phyloP scores from a whole-genome alignment of 2,888 invertebrate species.

The Lomographa bimaculata region DNA sequence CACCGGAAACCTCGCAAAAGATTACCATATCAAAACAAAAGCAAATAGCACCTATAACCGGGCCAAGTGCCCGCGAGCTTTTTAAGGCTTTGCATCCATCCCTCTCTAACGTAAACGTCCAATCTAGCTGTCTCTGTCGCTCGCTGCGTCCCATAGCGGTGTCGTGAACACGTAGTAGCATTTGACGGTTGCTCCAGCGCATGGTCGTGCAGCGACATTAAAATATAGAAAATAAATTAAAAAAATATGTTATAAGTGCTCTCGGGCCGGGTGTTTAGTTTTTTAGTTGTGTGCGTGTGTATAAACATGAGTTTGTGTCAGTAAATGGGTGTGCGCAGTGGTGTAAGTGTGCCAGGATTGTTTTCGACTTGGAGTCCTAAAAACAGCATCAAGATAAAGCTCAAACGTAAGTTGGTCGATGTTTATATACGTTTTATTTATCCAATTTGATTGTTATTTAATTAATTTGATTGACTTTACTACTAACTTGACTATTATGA shows the following conservation, averaged over 20 bases:
- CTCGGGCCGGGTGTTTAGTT: slow-evolving; percentile 27
- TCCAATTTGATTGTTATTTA: too few relatives aligned
- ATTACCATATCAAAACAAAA: slow-evolving; percentile 48
- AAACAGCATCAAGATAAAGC: slow-evolving; percentile 79
- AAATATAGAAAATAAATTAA: slow-evolving; percentile 29
- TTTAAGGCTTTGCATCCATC: slow-evolving; percentile 50
- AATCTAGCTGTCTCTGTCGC: slow-evolving; percentile 40
- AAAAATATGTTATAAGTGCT: too few relatives aligned
- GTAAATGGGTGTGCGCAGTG: slow-evolving; percentile 77
- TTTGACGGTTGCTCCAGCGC: slow-evolving; percentile 74
- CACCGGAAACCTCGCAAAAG: slow-evolving; percentile 40
- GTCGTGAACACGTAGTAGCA: slow-evolving; percentile 50
- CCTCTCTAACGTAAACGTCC: slow-evolving; percentile 31
- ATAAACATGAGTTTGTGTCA: slow-evolving; percentile 62
- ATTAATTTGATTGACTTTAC: too few relatives aligned
- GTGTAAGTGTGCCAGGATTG: slow-evolving; percentile 73
- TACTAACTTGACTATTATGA: too few relatives aligned
- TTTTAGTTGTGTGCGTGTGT: slow-evolving; percentile 43
- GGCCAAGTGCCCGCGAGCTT: slow-evolving; percentile 55
- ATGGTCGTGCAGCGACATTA: slow-evolving; percentile 61
- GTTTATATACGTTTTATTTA: too few relatives aligned
- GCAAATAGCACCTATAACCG: slow-evolving; percentile 45
- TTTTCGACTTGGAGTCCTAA: slow-evolving; percentile 78
- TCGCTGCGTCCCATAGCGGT: slow-evolving; percentile 64
- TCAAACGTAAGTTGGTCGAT: slow-evolving; percentile 78